A percentile compares a stretch with the other conserved stretches of the same genome.
Conservation (phyloP, 2,888 invertebrate genomes). For the Chrysolina oricalcia region DNA sequence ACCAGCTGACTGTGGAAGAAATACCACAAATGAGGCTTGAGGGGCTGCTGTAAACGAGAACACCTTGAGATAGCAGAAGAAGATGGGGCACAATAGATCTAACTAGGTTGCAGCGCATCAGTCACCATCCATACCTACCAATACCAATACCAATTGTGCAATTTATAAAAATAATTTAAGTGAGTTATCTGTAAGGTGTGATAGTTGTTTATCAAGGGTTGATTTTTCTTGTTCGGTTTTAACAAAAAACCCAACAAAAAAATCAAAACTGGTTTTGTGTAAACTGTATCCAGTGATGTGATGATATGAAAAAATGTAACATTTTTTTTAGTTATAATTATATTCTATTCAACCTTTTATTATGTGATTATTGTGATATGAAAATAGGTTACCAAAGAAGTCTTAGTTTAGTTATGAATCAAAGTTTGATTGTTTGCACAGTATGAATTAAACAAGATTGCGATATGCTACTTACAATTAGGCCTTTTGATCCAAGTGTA, state of each 20-base stretch:
- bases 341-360: slow-evolving; percentile 10
- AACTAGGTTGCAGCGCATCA: no score
- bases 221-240: slow-evolving; percentile 15
- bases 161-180: no score
- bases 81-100: no score
- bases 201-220: slow-evolving; percentile 14
- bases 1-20: no score
- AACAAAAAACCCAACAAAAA: slow-evolving; percentile 8
- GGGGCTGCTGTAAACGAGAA: no score
- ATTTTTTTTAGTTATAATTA: slow-evolving; percentile 13
- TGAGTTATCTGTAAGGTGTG: slow-evolving; percentile 6
- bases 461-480: no score
- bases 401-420: background rate
- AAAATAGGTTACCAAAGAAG: slow-evolving; percentile 13
- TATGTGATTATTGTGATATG: slow-evolving; percentile 5
- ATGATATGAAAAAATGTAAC: no score
- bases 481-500: no score
- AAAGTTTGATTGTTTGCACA: slow-evolving; percentile 1
- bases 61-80: no score
- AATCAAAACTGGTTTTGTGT: slow-evolving; percentile 16
- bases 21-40: no score
- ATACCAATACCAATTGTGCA: no score
- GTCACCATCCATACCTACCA: no score
- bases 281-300: slow-evolving; percentile 13
- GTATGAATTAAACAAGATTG: slow-evolving; percentile 10